Percentiles rank a stretch among this genome's conserved stretches.
These are phyloP conservation scores for Scomber japonicus DNA, from an alignment of 2,113 vertebrate species.

Conservation along the genomic window DNA sequence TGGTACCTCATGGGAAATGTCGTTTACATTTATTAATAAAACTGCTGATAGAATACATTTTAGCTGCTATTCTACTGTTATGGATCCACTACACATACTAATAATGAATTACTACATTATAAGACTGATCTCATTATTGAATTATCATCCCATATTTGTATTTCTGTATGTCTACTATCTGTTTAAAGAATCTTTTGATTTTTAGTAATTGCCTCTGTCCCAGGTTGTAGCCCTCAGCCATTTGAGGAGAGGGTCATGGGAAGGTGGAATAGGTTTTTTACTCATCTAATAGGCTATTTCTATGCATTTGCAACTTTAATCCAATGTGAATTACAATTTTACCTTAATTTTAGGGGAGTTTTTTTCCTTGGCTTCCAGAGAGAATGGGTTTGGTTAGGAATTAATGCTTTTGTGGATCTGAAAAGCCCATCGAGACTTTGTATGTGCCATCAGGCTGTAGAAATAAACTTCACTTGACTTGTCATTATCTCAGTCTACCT, in stretches of 20 bases:
- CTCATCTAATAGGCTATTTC: too few species aligned
- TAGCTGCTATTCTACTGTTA: not conserved
- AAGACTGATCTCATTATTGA: too few species aligned
- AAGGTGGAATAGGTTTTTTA: too few species aligned
- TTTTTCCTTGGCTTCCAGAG: slow-evolving; percentile 1
- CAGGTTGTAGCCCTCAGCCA: too few species aligned
- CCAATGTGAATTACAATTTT: slow-evolving; percentile 9
- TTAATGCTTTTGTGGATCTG: not conserved
- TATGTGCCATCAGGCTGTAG: not conserved
- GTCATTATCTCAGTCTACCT: not conserved
- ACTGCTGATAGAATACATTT: slow-evolving; percentile 5
- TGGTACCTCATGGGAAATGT: not conserved
- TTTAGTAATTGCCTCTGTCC: too few species aligned
- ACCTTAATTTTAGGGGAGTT: not conserved
- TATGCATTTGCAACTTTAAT: not conserved
- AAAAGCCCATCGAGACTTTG: not conserved
- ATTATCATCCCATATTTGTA: too few species aligned
- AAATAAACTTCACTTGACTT: slow-evolving; percentile 2
- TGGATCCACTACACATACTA: not conserved
- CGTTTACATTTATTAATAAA: slow-evolving; percentile 30
- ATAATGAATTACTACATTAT: too few species aligned
- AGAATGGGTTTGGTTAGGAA: not conserved
- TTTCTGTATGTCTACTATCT: too few species aligned
- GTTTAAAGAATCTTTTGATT: too few species aligned
- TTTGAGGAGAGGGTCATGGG: too few species aligned